A percentile compares a stretch with the other conserved stretches of the same genome.
Evolutionary conservation across 2,888 invertebrate genomes (phyloP).

Genomic region (Dexiosoma caninum): DNA sequence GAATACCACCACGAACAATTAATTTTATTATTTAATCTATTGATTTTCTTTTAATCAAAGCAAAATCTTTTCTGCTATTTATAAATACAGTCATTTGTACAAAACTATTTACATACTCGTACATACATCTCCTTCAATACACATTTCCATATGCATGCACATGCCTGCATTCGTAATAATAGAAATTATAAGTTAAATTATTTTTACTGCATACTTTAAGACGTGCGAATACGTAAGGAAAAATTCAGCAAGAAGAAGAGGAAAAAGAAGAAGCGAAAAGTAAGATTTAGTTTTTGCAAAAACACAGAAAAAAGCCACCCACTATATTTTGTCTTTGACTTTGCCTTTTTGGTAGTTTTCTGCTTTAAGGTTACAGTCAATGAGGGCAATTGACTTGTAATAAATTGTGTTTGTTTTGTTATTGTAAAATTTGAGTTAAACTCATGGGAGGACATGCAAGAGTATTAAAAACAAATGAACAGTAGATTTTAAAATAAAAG

Average conservation of each 20-base stretch:
- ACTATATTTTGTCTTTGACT: constrained; percentile 57
- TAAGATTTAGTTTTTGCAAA: constrained; percentile 20
- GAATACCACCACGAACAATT: neutral
- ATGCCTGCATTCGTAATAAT: neutral
- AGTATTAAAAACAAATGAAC: neutral
- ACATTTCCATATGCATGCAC: no score
- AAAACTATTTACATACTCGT: neutral
- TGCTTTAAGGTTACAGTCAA: constrained; percentile 72
- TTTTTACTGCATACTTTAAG: constrained; percentile 28
- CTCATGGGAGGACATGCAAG: neutral
- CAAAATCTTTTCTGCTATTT: constrained; percentile 36
- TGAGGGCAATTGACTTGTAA: constrained; percentile 63
- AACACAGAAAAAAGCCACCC: constrained; percentile 66
- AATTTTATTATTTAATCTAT: constrained; percentile 39
- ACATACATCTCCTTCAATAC: neutral
- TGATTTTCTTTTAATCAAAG: constrained; percentile 29
- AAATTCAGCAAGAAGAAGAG: neutral
- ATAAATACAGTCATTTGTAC: constrained; percentile 31
- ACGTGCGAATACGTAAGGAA: neutral
- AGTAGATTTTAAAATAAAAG: no score
- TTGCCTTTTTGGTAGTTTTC: constrained; percentile 4
- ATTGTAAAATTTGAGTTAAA: constrained; percentile 35
- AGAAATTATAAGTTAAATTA: constrained; percentile 13
- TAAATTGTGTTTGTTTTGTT: constrained; percentile 45
- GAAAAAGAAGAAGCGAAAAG: neutral